These are phyloP conservation scores for Scatophagus argus DNA, from an alignment of 2,113 vertebrate genomes.

Conservation along the genomic window DNA sequence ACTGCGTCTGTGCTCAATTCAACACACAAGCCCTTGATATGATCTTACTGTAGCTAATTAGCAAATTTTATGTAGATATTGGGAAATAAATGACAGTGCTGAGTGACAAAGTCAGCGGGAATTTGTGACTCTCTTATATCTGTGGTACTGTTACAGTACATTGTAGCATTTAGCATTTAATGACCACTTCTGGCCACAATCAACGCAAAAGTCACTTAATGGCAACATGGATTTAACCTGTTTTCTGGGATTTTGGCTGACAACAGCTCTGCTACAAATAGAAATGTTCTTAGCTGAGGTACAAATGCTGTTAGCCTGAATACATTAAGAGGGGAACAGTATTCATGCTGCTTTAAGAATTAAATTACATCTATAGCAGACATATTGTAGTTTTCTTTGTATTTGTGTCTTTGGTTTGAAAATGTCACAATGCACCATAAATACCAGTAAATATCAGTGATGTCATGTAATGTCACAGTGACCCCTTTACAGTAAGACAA, in stretches of 20 bases:
- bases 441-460: slow-evolving; percentile 43
- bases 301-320: not conserved
- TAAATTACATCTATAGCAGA: not conserved
- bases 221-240: not conserved
- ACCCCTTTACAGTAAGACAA: too few species aligned
- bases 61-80: too few species aligned
- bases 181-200: not conserved
- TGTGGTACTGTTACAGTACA: not conserved
- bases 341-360: not conserved
- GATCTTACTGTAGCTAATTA: too few species aligned
- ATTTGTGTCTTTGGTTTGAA: not conserved
- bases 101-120: too few species aligned
- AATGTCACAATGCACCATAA: slow-evolving; percentile 29
- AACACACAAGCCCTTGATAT: too few species aligned
- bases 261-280: not conserved
- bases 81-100: not conserved
- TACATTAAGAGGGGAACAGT: not conserved
- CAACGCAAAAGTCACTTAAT: not conserved
- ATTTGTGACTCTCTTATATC: not conserved
- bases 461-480: slow-evolving; percentile 34
- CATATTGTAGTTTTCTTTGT: not conserved
- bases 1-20: too few species aligned
- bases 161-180: not conserved
- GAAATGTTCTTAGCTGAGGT: not conserved
- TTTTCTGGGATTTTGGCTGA: not conserved